phyloP scores from a whole-genome alignment of 2,113 vertebrate genomes.

The Mormoops blainvillei region DNA sequence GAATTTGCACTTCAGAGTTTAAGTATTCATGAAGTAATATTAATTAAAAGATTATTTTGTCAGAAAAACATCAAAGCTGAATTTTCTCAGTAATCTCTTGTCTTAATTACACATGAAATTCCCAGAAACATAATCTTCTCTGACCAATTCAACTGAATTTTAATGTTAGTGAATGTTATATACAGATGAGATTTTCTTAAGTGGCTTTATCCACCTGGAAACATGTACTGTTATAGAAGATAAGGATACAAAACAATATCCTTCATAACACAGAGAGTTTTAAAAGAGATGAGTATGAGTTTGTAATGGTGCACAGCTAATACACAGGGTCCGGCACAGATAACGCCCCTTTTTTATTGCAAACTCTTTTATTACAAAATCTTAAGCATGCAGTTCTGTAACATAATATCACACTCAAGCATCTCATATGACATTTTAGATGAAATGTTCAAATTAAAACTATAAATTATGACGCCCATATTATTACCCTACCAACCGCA shows the following conservation, averaged over 20 bases:
- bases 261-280: not conserved
- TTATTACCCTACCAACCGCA: no score
- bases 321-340: not conserved
- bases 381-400: no score
- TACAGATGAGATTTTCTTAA: not conserved
- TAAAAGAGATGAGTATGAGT: not conserved
- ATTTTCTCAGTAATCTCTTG: constrained; percentile 18
- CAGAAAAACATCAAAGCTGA: not conserved
- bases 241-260: not conserved
- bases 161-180: not conserved
- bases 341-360: no score
- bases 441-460: no score
- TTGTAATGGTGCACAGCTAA: not conserved
- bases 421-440: no score
- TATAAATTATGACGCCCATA: no score
- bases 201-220: not conserved
- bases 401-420: no score
- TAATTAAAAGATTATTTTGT: constrained; percentile 42
- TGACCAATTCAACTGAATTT: not conserved
- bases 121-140: not conserved
- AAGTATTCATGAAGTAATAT: not conserved
- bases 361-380: no score
- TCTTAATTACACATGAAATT: not conserved
- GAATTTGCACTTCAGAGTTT: not conserved
- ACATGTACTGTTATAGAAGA: not conserved